These are phyloP conservation scores for Luperina testacea DNA, from an alignment of 2,888 invertebrate species.

Conservation along the genomic window DNA sequence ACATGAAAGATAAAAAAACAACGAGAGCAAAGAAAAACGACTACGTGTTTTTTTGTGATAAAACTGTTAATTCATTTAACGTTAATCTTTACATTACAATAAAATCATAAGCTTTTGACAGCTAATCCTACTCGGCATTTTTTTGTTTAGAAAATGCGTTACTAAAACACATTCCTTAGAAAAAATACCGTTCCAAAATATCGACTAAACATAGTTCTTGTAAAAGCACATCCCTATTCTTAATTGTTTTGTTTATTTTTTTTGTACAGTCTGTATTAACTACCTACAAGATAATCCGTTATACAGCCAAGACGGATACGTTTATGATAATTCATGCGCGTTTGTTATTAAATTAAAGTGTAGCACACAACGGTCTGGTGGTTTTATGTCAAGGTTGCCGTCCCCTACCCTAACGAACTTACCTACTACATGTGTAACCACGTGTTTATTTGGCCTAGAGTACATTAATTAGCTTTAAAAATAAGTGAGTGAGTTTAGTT, in stretches of 20 bases:
- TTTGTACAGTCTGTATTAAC: conserved; percentile 48
- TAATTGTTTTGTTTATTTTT: conserved; percentile 45
- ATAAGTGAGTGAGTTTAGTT: not conserved
- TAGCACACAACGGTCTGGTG: conserved; percentile 76
- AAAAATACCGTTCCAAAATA: not conserved
- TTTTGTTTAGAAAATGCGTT: not conserved
- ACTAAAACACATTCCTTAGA: not conserved
- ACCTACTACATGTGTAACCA: conserved; percentile 48
- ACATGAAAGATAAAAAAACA: not conserved
- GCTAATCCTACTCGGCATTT: not conserved
- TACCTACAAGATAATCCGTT: conserved; percentile 57
- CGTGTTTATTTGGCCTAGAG: conserved; percentile 45
- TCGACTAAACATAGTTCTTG: not conserved
- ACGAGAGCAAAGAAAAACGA: not conserved
- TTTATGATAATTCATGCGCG: conserved; percentile 68
- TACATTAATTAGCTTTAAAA: conserved; percentile 2
- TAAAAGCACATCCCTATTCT: conserved; percentile 30
- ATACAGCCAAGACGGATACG: conserved; percentile 54
- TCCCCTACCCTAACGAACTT: conserved; percentile 74
- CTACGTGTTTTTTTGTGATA: no score
- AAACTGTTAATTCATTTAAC: not conserved
- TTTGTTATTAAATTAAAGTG: conserved; percentile 76
- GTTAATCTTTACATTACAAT: not conserved
- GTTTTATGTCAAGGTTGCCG: conserved; percentile 81
- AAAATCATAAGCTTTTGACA: not conserved